phyloP scores from a whole-genome alignment of 2,888 invertebrate genomes.

The Lithophane ornitopus region DNA sequence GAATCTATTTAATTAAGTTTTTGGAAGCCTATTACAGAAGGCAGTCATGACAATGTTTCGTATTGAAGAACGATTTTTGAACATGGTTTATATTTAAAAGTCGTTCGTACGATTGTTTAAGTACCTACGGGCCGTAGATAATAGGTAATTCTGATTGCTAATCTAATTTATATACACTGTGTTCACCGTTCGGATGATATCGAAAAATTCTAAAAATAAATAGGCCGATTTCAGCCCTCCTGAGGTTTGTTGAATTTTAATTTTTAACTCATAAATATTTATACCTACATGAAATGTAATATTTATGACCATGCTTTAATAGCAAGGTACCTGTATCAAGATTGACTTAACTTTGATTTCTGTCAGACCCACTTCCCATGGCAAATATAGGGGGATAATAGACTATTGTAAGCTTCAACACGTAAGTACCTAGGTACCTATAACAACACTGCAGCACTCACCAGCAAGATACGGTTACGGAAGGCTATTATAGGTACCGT shows the following conservation, averaged over 20 bases:
- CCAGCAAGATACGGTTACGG: constrained; percentile 12
- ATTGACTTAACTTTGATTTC: not conserved
- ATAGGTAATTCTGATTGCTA: not conserved
- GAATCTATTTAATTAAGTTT: constrained; percentile 10
- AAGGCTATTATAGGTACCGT: constrained; percentile 7
- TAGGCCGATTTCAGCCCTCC: not conserved
- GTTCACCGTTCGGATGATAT: too few relatives aligned
- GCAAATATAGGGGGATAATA: not conserved
- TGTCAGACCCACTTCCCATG: constrained; percentile 3
- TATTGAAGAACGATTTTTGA: not conserved
- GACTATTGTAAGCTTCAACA: constrained; percentile 6
- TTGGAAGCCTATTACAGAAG: not conserved
- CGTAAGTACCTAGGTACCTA: not conserved
- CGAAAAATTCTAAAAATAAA: not conserved
- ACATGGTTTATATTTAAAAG: not conserved
- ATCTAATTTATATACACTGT: not conserved
- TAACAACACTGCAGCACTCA: constrained; percentile 5
- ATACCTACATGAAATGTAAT: not conserved
- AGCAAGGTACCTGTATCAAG: not conserved
- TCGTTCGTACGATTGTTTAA: not conserved
- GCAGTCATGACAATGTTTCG: not conserved
- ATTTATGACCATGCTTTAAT: not conserved
- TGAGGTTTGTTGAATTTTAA: not conserved
- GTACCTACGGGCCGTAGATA: not conserved
- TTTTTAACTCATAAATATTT: not conserved